Evolutionary conservation across 2,888 invertebrate genomes (phyloP).

Genomic region (Zygogramma bicolorata): DNA sequence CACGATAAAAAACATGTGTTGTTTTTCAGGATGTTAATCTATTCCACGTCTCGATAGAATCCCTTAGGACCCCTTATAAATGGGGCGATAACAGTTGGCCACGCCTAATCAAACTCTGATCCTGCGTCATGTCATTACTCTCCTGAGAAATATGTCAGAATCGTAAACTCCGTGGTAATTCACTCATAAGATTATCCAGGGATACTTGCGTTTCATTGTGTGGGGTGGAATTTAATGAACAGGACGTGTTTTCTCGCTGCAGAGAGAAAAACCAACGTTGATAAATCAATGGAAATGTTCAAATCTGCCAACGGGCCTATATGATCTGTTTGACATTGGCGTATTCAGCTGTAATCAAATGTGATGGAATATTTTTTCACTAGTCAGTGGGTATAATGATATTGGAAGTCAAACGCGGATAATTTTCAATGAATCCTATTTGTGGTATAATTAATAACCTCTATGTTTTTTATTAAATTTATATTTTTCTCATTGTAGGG

Average conservation of each 20-base stretch:
- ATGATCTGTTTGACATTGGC: no score
- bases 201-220: background rate
- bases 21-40: constrained; percentile 52
- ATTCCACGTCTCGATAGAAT: constrained; percentile 48
- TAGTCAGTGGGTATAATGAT: no score
- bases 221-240: background rate
- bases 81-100: constrained; percentile 49
- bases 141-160: constrained; percentile 45
- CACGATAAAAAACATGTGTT: constrained; percentile 49
- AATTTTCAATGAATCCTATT: no score
- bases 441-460: no score
- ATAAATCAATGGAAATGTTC: no score
- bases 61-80: constrained; percentile 50
- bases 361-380: no score
- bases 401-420: no score
- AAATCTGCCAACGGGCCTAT: no score
- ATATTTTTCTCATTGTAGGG: no score
- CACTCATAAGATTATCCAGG: constrained; percentile 33
- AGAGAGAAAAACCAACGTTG: no score
- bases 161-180: constrained; percentile 43
- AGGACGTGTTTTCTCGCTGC: background rate
- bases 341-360: no score
- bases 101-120: constrained; percentile 58
- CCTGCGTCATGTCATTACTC: constrained; percentile 53
- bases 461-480: no score